Evolutionary conservation across 2,888 invertebrate genomes (phyloP).

Genomic region (Hydriomena furcata): DNA sequence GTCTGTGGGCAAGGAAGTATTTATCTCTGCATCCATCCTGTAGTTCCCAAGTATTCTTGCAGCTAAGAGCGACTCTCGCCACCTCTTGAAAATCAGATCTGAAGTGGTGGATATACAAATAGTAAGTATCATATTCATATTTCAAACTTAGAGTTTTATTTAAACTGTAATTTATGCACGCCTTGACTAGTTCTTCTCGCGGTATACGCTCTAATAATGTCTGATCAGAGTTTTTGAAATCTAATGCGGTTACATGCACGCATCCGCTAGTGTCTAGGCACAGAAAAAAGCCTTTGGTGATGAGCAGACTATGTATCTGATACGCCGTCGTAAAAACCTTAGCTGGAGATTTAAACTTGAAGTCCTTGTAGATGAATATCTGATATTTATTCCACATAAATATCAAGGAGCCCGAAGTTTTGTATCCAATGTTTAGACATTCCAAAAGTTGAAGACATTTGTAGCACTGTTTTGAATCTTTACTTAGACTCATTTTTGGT

Average conservation of each 20-base stretch:
- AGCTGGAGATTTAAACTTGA: slow-evolving; percentile 45
- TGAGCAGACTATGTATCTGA: slow-evolving; percentile 48
- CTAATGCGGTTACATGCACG: slow-evolving; percentile 54
- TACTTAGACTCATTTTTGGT: slow-evolving; percentile 45
- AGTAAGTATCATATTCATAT: slow-evolving; percentile 44
- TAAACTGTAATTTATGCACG: slow-evolving; percentile 34
- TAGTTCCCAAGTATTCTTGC: slow-evolving; percentile 35
- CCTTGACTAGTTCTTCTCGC: slow-evolving; percentile 51
- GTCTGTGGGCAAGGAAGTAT: slow-evolving; percentile 39
- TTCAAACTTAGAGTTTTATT: slow-evolving; percentile 52
- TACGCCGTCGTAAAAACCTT: slow-evolving; percentile 56
- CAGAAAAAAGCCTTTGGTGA: slow-evolving; percentile 54
- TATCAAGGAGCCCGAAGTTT: slow-evolving; percentile 43
- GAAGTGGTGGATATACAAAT: slow-evolving; percentile 50
- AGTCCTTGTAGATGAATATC: slow-evolving; percentile 61
- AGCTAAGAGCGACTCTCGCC: slow-evolving; percentile 40
- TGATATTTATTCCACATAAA: slow-evolving; percentile 71
- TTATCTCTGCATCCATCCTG: slow-evolving; percentile 33
- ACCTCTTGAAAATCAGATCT: slow-evolving; percentile 49
- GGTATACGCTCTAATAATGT: slow-evolving; percentile 51
- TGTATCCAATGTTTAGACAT: slow-evolving; percentile 54
- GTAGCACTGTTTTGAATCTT: slow-evolving; percentile 48
- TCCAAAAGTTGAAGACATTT: slow-evolving; percentile 49
- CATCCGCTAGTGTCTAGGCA: slow-evolving; percentile 59
- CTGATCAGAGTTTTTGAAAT: slow-evolving; percentile 56